Conservation (phyloP, 2,888 invertebrate genomes). For the Dryobotodes eremita region DNA sequence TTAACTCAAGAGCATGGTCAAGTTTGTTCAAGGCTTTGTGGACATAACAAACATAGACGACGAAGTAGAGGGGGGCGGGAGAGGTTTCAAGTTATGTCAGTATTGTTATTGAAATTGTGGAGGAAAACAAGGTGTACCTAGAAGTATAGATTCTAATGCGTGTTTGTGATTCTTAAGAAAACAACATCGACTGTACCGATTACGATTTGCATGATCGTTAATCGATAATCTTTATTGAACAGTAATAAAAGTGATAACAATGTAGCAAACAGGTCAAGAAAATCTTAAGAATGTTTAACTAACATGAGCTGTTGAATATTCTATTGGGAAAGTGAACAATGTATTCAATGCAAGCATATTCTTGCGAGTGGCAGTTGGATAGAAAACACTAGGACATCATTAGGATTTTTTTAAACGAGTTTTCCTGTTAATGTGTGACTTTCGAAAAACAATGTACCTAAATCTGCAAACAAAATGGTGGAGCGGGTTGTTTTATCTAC, state of each 20-base stretch:
- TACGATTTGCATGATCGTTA: slow-evolving; percentile 35
- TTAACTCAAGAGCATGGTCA: slow-evolving; percentile 1
- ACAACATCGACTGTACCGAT: slow-evolving; percentile 24
- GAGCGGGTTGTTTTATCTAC: background rate
- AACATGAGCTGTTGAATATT: background rate
- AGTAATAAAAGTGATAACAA: slow-evolving; percentile 17
- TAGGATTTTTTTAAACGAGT: too few species aligned
- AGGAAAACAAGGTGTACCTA: slow-evolving; percentile 23
- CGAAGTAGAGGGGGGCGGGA: background rate
- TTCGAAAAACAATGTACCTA: too few species aligned
- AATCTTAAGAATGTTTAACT: background rate
- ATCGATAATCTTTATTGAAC: slow-evolving; percentile 14
- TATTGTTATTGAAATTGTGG: slow-evolving; percentile 24
- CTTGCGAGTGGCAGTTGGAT: too few species aligned
- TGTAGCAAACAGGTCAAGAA: slow-evolving; percentile 37
- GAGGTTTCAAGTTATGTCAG: background rate
- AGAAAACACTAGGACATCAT: too few species aligned
- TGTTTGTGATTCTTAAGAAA: slow-evolving; percentile 44
- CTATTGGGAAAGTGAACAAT: background rate
- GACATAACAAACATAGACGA: slow-evolving; percentile 14
- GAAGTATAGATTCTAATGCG: background rate
- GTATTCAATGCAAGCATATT: too few species aligned
- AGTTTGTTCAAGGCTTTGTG: slow-evolving; percentile 10
- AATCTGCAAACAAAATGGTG: background rate
- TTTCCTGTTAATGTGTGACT: too few species aligned